Evolutionary conservation across 37 sponge, comb jelly and placozoan species (phyloP), one percentile per base, ranked within the genome.

Genomic region (Oopsacas minuta): DNA sequence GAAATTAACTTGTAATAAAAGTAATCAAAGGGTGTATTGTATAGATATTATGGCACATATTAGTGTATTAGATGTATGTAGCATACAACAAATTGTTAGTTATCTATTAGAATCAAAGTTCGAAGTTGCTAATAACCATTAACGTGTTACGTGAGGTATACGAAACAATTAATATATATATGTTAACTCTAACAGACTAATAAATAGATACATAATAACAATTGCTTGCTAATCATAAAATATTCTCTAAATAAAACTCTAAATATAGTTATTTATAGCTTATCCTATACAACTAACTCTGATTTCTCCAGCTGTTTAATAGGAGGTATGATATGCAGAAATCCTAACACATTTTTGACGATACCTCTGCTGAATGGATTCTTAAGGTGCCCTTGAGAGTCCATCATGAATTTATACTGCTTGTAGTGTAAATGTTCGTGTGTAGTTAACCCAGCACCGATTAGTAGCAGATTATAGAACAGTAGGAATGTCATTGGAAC

Each of bases 301-400:
- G 17, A 22, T 17, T 61, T 61, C 28, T 61, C 32, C 30, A n/a
- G 28, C 30, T n/a, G 75, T 61, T 61, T 61, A 7, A 61, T 12
- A 7, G 75, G 75, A 5, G 36, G 32, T 25, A 37, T 82, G 8
- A 95, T 0, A 53, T 95, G 82, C 38, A 91, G 90, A 81, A 88
- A 93, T 86, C 92, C 96, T 15, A 88, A 69, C 23, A 83, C 39
- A 86, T 95, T 95, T 39, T 35, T 53, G 34, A 89, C 35, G 23
- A 95, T 0, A 7, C 96, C 93, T 32, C 89, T 88, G 81, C 87
- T 86, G 82, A 92, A 95, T 0, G 96, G 96, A 38, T 95, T 95
- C 3, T 86, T 69, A 75, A 53, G 93, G 0, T 25, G 84, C 0
- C 96, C 96, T 12, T 89, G 82, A 0, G 81, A 37, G 0, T 75